Evolutionary conservation across 1,140 invertebrate species (phyloP).

Genomic region (Panagrolaimus sp.): DNA sequence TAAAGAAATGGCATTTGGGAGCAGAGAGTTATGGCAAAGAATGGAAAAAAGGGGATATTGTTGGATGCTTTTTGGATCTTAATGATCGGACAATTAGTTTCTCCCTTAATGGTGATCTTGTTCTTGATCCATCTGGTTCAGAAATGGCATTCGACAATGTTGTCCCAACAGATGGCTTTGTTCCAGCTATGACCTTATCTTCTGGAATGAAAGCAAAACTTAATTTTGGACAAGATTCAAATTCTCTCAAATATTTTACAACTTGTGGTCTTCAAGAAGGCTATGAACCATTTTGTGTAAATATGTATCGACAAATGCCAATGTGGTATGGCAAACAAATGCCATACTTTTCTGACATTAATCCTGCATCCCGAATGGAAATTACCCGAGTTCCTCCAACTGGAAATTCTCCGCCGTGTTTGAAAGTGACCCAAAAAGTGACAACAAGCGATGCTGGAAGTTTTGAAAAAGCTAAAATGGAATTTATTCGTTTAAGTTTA

Average conservation of each 20-base stretch:
- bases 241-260: conserved; percentile 93
- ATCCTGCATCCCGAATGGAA: conserved; percentile 63
- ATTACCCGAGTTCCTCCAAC: conserved; percentile 60
- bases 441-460: conserved; percentile 76
- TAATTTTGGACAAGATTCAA: conserved; percentile 88
- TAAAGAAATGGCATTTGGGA: conserved; percentile 86
- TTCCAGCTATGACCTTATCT: conserved; percentile 90
- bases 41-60: conserved; percentile 86
- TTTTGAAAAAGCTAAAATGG: conserved; percentile 95
- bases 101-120: conserved; percentile 91
- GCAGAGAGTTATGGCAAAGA: conserved; percentile 86
- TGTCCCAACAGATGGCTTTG: conserved; percentile 72
- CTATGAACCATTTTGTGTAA: conserved; percentile 69
- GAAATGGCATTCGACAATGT: conserved; percentile 97
- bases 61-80: conserved; percentile 89
- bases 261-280: conserved; percentile 97
- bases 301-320: conserved; percentile 92
- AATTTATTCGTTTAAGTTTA: conserved; percentile 88
- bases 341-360: conserved; percentile 88
- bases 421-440: conserved; percentile 88
- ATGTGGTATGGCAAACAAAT: conserved; percentile 98
- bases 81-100: conserved; percentile 95
- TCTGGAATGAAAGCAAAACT: conserved; percentile 78
- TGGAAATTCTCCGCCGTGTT: conserved; percentile 79
- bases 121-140: conserved; percentile 84